These are phyloP conservation scores for Lycopodina hypogea DNA, from an alignment of 37 sponge, comb jelly and placozoan species.

Conservation along the genomic window DNA sequence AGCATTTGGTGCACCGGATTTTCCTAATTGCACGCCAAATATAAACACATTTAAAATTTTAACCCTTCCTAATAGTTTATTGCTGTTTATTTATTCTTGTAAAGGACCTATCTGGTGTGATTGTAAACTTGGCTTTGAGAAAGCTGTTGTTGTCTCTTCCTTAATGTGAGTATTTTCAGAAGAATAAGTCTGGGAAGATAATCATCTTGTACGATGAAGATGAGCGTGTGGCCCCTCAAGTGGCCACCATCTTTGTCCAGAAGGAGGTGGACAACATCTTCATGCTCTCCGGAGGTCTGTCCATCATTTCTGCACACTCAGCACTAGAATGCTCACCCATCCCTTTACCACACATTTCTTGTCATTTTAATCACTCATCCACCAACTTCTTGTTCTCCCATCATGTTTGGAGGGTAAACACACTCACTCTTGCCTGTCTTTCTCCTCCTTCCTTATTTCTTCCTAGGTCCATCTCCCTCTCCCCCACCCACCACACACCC, in stretches of 20 bases:
- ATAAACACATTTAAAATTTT: too few species aligned
- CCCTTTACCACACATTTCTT: background rate
- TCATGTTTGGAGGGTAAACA: background rate
- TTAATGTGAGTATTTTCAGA: constrained; percentile 39
- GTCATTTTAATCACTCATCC: background rate
- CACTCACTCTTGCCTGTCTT: too few species aligned
- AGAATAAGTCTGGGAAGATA: constrained; percentile 93
- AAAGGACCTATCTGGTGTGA: background rate
- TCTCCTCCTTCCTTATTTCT: too few species aligned
- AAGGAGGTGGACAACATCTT: constrained; percentile 95
- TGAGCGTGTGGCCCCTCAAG: constrained; percentile 89
- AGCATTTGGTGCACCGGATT: too few species aligned
- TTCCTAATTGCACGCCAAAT: too few species aligned
- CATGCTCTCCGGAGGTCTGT: constrained; percentile 94
- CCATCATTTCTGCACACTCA: background rate
- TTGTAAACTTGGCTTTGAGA: too few species aligned
- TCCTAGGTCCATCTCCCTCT: too few species aligned
- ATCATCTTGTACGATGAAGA: constrained; percentile 98
- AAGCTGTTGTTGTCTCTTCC: background rate
- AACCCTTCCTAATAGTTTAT: background rate
- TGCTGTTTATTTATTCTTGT: background rate
- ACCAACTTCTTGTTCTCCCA: background rate
- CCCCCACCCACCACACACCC: too few species aligned
- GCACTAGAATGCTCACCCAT: background rate
- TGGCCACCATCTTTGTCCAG: constrained; percentile 89